Percentiles rank a stretch among this genome's conserved stretches.
Conservation (phyloP, 2,797 vertebrate genomes). For the Eupleurogrammus muticus region DNA sequence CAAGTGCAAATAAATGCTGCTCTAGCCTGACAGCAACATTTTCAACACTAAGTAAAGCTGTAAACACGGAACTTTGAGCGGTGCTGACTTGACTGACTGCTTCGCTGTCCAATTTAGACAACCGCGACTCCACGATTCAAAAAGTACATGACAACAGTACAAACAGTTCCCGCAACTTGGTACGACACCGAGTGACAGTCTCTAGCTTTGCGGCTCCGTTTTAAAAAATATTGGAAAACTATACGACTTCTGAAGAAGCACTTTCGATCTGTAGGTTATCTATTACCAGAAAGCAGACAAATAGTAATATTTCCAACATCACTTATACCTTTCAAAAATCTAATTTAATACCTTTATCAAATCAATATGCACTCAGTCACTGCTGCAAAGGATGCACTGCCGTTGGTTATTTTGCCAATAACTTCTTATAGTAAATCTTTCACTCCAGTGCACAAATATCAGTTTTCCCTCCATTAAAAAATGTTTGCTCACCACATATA, state of each 20-base stretch:
- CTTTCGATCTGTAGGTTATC: background rate
- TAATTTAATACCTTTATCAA: background rate
- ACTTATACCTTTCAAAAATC: background rate
- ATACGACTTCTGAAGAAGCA: background rate
- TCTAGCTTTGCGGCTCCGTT: background rate
- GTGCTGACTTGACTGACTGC: background rate
- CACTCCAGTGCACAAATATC: background rate
- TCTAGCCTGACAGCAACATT: background rate
- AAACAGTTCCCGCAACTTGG: background rate
- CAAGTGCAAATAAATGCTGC: constrained; percentile 9
- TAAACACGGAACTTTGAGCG: background rate
- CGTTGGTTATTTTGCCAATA: background rate
- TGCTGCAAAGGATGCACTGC: background rate
- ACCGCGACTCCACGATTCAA: background rate
- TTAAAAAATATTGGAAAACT: background rate
- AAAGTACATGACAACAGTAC: background rate
- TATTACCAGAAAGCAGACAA: background rate
- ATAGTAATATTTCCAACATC: background rate
- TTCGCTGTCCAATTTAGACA: background rate
- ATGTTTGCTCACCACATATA: background rate
- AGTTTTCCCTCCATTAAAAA: constrained; percentile 1
- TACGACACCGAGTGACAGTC: background rate
- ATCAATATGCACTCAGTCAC: constrained; percentile 10
- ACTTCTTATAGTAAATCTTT: background rate
- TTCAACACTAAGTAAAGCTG: background rate